phyloP scores from a whole-genome alignment of 2,888 invertebrate species.

The Lacanobia oleracea region DNA sequence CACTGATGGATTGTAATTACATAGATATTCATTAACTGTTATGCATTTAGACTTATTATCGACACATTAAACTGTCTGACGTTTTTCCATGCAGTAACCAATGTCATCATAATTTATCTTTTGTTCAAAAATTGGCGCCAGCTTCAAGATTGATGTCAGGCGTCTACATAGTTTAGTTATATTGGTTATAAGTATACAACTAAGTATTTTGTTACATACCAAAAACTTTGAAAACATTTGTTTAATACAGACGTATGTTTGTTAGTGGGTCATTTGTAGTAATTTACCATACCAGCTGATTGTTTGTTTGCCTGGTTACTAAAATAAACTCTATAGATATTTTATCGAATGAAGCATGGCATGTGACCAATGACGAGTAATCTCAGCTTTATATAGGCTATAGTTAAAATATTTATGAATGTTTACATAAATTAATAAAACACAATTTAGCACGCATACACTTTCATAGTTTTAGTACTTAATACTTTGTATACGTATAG shows the following conservation, averaged over 20 bases:
- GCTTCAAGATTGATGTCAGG: slow-evolving; percentile 6
- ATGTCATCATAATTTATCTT: slow-evolving; percentile 1
- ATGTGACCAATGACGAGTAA: slow-evolving; percentile 47
- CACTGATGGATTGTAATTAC: slow-evolving; percentile 29
- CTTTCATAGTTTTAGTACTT: background rate
- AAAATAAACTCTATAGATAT: background rate
- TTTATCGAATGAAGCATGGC: slow-evolving; percentile 43
- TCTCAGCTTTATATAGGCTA: background rate
- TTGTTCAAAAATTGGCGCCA: slow-evolving; percentile 8
- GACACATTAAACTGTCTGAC: background rate
- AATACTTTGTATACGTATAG: background rate
- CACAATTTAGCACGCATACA: background rate
- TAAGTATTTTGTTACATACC: background rate
- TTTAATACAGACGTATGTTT: background rate
- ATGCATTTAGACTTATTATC: slow-evolving; percentile 13
- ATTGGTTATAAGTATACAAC: background rate
- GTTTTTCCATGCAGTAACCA: background rate
- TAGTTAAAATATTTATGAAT: slow-evolving; percentile 8
- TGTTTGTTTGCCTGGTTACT: background rate
- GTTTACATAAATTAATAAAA: slow-evolving; percentile 12
- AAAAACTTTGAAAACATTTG: background rate
- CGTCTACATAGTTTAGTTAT: background rate
- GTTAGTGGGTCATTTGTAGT: too few relatives aligned
- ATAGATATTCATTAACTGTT: slow-evolving; percentile 24
- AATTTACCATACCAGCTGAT: background rate